Evolutionary conservation across 2,888 invertebrate species (phyloP), one percentile per base, ranked within the genome.

Genomic region (Oscheius sp.): DNA sequence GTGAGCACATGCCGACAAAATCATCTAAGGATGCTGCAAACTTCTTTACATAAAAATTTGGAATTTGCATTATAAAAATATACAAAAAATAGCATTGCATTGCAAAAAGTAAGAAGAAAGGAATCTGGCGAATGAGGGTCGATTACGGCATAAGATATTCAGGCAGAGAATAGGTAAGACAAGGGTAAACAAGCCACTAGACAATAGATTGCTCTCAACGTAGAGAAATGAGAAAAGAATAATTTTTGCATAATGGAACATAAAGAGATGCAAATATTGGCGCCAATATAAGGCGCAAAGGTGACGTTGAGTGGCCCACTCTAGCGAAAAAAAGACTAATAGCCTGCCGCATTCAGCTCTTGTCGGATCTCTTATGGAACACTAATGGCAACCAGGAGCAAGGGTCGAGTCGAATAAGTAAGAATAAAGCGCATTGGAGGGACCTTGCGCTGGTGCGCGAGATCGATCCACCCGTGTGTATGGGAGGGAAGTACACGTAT

Each of bases 401-500:
- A 35, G 35, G 64, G 64, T n/a, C 29, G 18, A 43, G 64, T 46
- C 25, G 27, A 49, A 27, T 16, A 43, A 64, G 59, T 64, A 49
- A 64, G 64, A 46, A 64, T 35, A 35, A 35, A 49, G 27, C 27
- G 29, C 7, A 59, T 29, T 46, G 49, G 64, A 18, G 59, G 59
- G 27, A 35, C 35, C 59, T 59, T 43, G 64, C 46, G 46, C 5
- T 63, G 61, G 61, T 61, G 61, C 61, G 61, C 61, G 61, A 18
- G 61, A 61, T 61, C 61, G 61, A 61, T 61, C 61, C 43, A 59
- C 55, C 49, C 49, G 16, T 16, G 49, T 18, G 49, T 16, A 49
- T 12, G 55, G 25, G 55, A 55, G 55, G 55, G 25, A 55, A 55
- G 55, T 25, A 25, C 55, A 25, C 55, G 25, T 25, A 35, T 21